Evolutionary conservation across 2,888 invertebrate genomes (phyloP).

Genomic region (Machimus rusticus): DNA sequence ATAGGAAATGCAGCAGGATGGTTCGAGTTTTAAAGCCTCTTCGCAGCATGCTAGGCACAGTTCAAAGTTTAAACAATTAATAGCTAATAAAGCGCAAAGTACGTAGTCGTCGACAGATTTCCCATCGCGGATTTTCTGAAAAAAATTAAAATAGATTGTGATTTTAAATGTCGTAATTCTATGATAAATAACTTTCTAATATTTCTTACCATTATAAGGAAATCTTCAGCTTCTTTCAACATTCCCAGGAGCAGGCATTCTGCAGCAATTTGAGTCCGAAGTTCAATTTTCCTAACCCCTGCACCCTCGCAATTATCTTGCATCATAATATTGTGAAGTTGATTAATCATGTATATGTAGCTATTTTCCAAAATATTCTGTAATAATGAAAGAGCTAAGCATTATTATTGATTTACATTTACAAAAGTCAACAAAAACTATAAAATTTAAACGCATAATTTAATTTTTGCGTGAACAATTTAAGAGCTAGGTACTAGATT

Average conservation of each 20-base stretch:
- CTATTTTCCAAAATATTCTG: slow-evolving; percentile 26
- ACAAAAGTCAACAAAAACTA: too few species aligned
- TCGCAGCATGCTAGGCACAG: slow-evolving; percentile 25
- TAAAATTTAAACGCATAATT: too few species aligned
- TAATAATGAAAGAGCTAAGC: too few species aligned
- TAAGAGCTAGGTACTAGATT: too few species aligned
- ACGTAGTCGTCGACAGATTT: not conserved
- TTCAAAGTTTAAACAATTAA: slow-evolving; percentile 15
- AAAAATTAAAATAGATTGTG: not conserved
- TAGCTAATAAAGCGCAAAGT: slow-evolving; percentile 35
- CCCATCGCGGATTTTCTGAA: slow-evolving; percentile 43
- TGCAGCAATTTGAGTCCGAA: not conserved
- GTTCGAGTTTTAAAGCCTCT: slow-evolving; percentile 15
- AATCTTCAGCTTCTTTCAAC: slow-evolving; percentile 35
- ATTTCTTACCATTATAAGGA: slow-evolving; percentile 41
- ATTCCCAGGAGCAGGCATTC: slow-evolving; percentile 39
- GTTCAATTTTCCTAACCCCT: not conserved
- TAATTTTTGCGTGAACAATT: too few species aligned
- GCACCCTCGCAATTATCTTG: not conserved
- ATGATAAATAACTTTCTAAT: not conserved
- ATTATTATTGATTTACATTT: too few species aligned
- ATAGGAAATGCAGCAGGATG: not conserved
- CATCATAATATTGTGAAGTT: slow-evolving; percentile 9
- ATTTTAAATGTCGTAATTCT: too few species aligned
- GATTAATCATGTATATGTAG: slow-evolving; percentile 40